Evolutionary conservation across 2,888 invertebrate genomes (phyloP).

Genomic region (Lasius fuliginosus): DNA sequence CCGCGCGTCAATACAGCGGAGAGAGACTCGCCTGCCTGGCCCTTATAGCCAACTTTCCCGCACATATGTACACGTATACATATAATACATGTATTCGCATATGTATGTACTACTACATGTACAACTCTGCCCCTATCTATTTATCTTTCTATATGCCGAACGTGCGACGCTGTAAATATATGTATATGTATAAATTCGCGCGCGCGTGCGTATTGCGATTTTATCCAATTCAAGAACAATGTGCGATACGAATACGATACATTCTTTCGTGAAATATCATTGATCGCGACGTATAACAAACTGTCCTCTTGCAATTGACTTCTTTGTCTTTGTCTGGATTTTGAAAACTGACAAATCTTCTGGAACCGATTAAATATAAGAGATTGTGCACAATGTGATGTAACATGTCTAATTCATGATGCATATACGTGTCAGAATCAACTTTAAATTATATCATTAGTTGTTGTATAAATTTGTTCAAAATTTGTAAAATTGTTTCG

Average conservation of each 20-base stretch:
- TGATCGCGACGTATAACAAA: neutral
- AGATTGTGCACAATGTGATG: neutral
- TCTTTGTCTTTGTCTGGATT: too few relatives aligned
- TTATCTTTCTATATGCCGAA: conserved; percentile 1
- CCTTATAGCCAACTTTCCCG: conserved; percentile 79
- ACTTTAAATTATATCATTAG: neutral
- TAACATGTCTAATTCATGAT: neutral
- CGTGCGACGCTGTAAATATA: neutral
- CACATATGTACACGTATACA: too few relatives aligned
- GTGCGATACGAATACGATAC: neutral
- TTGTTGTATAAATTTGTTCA: neutral
- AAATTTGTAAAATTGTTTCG: neutral
- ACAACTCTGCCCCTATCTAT: neutral
- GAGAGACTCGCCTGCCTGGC: conserved; percentile 71
- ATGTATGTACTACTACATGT: too few relatives aligned
- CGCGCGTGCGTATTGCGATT: neutral
- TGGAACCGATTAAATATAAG: neutral
- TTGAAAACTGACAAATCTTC: too few relatives aligned
- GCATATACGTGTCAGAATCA: neutral
- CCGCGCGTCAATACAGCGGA: conserved; percentile 83
- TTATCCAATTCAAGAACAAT: conserved; percentile 19
- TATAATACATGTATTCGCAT: too few relatives aligned
- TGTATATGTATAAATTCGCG: neutral
- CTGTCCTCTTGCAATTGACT: neutral
- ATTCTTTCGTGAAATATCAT: neutral